Evolutionary conservation across 1,140 invertebrate species (phyloP).

Genomic region (Lepidurus couesii): DNA sequence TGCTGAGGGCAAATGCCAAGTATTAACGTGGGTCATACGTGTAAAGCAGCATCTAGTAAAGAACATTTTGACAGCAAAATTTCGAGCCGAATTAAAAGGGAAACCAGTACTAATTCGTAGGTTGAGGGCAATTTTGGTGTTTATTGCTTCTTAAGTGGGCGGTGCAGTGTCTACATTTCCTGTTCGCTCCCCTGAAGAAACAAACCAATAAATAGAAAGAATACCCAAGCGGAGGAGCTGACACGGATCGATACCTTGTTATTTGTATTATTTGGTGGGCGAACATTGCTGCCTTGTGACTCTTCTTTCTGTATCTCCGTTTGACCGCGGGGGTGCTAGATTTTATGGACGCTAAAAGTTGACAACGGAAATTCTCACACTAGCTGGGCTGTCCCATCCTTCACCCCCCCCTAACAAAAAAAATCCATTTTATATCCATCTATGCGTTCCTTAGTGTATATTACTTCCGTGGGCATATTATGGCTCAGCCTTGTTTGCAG

Average conservation of each 20-base stretch:
- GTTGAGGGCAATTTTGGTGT: no score
- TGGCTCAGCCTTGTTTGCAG: not conserved
- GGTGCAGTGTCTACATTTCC: not conserved
- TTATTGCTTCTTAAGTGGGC: no score
- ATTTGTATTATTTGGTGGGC: not conserved
- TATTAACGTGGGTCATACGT: no score
- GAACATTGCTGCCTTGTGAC: conserved; percentile 1
- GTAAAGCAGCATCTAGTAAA: no score
- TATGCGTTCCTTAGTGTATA: not conserved
- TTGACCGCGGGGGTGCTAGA: not conserved
- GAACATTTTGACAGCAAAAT: no score
- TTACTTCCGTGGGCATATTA: not conserved
- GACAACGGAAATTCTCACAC: not conserved
- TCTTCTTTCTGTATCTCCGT: not conserved
- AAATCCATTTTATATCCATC: not conserved
- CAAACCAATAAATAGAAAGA: not conserved
- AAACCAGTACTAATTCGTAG: no score
- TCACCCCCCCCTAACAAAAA: not conserved
- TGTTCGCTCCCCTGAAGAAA: not conserved
- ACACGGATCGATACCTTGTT: not conserved
- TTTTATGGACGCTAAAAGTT: not conserved
- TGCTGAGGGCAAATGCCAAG: no score
- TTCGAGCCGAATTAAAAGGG: no score
- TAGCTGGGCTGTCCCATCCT: not conserved
- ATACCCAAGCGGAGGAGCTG: not conserved